Conservation (phyloP, 2,113 vertebrate genomes). For the Aspiorhynchus laticeps region DNA sequence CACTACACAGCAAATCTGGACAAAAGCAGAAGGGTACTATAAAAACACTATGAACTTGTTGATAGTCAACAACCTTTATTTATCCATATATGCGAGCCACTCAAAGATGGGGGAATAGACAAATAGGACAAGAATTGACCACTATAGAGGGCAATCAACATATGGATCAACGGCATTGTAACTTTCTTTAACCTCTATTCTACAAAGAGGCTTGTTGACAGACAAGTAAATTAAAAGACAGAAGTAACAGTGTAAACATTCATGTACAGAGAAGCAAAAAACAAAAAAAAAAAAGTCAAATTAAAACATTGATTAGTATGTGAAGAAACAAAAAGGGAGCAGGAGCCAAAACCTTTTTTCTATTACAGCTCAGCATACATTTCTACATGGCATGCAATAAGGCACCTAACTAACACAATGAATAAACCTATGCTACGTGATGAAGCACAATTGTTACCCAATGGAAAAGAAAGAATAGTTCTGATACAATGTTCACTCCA, state of each 20-base stretch:
- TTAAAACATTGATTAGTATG: slow-evolving; percentile 78
- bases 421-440: slow-evolving; percentile 81
- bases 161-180: slow-evolving; percentile 74
- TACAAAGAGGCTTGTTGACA: slow-evolving; percentile 74
- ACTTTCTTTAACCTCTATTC: slow-evolving; percentile 63
- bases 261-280: slow-evolving; percentile 77
- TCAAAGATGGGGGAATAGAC: slow-evolving; percentile 71
- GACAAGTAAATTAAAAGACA: slow-evolving; percentile 71
- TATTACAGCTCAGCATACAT: slow-evolving; percentile 79
- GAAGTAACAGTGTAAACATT: slow-evolving; percentile 78
- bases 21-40: background rate
- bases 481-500: slow-evolving; percentile 74
- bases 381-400: slow-evolving; percentile 84
- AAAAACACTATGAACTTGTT: slow-evolving; percentile 32
- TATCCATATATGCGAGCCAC: slow-evolving; percentile 78
- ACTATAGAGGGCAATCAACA: slow-evolving; percentile 68
- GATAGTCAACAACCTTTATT: slow-evolving; percentile 83
- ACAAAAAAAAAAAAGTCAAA: slow-evolving; percentile 72
- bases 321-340: slow-evolving; percentile 71
- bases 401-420: slow-evolving; percentile 85
- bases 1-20: background rate
- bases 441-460: slow-evolving; percentile 76
- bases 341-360: slow-evolving; percentile 70
- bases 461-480: slow-evolving; percentile 68
- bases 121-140: slow-evolving; percentile 74